Evolutionary conservation across 2,113 vertebrate species (phyloP).

Genomic region (Paracanthobrama guichenoti): DNA sequence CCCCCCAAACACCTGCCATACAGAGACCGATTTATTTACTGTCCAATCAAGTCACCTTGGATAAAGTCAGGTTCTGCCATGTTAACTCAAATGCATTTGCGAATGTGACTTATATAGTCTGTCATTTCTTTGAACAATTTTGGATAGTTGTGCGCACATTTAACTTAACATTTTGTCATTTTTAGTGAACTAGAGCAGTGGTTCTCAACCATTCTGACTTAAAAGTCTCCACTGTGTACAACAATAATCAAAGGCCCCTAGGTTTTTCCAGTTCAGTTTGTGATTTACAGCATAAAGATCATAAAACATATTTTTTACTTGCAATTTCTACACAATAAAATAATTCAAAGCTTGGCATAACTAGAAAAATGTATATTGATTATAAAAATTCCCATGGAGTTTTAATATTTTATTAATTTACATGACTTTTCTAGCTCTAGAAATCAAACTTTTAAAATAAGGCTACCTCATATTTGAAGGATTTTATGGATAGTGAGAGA

Average conservation of each 20-base stretch:
- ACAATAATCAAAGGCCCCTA: background rate
- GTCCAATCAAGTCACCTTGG: background rate
- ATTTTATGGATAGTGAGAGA: no score
- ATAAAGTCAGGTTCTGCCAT: no score
- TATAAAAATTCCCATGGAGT: background rate
- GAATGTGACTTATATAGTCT: background rate
- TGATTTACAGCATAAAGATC: background rate
- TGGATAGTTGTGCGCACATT: background rate
- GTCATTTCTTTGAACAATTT: background rate
- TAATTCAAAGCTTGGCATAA: background rate
- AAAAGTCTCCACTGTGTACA: background rate
- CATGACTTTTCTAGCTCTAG: background rate
- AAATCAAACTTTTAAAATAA: background rate
- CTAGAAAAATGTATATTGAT: background rate
- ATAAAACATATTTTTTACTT: background rate
- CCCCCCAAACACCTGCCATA: background rate
- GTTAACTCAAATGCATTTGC: background rate
- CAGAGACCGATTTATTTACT: background rate
- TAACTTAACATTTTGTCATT: background rate
- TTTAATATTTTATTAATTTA: background rate
- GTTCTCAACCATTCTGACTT: background rate
- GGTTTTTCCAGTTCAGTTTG: background rate
- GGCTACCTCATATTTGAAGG: background rate
- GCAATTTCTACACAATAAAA: background rate
- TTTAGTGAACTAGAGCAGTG: background rate